A percentile compares a stretch with the other conserved stretches of the same genome.
These are phyloP conservation scores for Pseudoips prasinana DNA, from an alignment of 2,888 invertebrate genomes.

Conservation along the genomic window DNA sequence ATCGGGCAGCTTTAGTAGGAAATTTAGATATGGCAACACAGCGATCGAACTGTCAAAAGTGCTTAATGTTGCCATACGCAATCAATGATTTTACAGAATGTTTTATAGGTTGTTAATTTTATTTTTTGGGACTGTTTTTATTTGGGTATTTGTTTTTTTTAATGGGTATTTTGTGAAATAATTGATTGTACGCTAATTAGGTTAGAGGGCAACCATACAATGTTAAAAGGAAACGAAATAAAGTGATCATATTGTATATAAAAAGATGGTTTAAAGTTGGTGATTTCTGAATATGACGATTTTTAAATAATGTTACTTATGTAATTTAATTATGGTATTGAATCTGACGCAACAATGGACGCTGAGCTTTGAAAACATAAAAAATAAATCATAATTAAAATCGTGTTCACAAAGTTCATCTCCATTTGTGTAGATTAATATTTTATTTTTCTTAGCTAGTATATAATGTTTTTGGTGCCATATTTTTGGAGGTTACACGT, in stretches of 20 bases:
- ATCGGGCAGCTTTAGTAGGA: conserved; percentile 30
- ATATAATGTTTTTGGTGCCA: too few relatives aligned
- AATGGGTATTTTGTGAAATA: conserved; percentile 20
- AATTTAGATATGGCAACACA: conserved; percentile 26
- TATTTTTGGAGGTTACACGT: too few relatives aligned
- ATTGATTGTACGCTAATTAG: conserved; percentile 41
- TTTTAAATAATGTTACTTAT: conserved; percentile 41
- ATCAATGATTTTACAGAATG: conserved; percentile 24
- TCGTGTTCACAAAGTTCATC: too few relatives aligned
- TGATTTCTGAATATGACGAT: conserved; percentile 32
- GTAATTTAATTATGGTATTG: conserved; percentile 35
- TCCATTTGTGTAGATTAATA: too few relatives aligned
- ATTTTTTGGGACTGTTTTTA: conserved; percentile 5
- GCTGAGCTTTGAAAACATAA: too few relatives aligned
- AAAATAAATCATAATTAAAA: too few relatives aligned
- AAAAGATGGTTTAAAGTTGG: conserved; percentile 46
- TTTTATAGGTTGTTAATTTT: conserved; percentile 21
- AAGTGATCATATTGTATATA: conserved; percentile 67
- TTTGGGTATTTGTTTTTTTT: conserved; percentile 10
- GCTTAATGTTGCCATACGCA: conserved; percentile 27
- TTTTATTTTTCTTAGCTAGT: too few relatives aligned
- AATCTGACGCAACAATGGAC: too few relatives aligned
- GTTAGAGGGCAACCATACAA: conserved; percentile 69
- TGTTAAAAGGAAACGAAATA: conserved; percentile 72
- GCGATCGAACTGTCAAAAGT: conserved; percentile 23